Evolutionary conservation across 2,888 invertebrate genomes (phyloP).

Genomic region (Parascotia fuliginaria): DNA sequence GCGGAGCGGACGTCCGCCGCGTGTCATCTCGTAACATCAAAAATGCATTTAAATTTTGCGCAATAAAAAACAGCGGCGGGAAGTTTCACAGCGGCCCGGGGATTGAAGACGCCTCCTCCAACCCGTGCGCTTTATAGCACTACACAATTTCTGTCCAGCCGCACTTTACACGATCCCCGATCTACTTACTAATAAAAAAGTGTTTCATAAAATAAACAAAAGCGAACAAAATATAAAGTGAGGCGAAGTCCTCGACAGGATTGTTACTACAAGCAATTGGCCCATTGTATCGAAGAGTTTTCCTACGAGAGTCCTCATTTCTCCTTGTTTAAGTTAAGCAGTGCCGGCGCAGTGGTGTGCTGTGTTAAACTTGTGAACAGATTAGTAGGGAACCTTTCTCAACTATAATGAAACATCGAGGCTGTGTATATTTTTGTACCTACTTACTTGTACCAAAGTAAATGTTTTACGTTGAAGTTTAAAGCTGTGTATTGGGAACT

Average conservation of each 20-base stretch:
- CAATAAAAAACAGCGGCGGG: constrained; percentile 85
- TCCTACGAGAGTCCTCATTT: constrained; percentile 47
- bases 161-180: constrained; percentile 54
- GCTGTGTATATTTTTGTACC: constrained; percentile 3
- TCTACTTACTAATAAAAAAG: constrained; percentile 60
- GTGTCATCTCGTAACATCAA: constrained; percentile 87
- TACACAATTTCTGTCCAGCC: constrained; percentile 67
- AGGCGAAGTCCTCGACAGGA: constrained; percentile 33
- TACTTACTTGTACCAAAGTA: constrained; percentile 1
- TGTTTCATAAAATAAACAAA: constrained; percentile 46
- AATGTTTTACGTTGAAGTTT: background rate
- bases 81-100: constrained; percentile 81
- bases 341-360: constrained; percentile 8
- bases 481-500: background rate
- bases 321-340: constrained; percentile 49
- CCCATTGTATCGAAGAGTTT: constrained; percentile 60
- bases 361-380: constrained; percentile 24
- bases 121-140: constrained; percentile 63
- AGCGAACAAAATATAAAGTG: constrained; percentile 18
- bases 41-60: constrained; percentile 86
- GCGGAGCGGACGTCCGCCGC: constrained; percentile 80
- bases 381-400: constrained; percentile 1
- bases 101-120: constrained; percentile 69
- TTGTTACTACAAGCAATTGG: constrained; percentile 65
- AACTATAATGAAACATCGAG: constrained; percentile 1